A percentile compares a stretch with the other conserved stretches of the same genome.
Conservation (phyloP, 2,113 vertebrate genomes). For the Accipiter cooperii region DNA sequence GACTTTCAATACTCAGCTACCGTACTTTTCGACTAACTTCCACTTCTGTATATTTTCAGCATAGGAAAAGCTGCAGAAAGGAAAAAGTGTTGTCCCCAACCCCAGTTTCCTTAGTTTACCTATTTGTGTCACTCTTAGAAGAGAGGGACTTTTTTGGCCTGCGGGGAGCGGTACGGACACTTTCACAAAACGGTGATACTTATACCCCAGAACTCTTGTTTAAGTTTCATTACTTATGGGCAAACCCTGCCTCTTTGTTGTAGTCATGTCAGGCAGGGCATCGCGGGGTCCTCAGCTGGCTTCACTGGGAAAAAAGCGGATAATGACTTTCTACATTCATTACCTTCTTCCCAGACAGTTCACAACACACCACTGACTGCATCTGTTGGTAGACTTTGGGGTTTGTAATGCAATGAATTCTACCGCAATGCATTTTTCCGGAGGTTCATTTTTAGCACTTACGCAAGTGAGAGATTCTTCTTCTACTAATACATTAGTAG, state of each 20-base stretch:
- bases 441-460: background rate
- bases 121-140: background rate
- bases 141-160: background rate
- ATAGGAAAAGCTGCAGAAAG: background rate
- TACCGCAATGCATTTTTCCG: background rate
- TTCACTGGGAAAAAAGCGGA: background rate
- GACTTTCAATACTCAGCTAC: background rate
- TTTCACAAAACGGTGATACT: accelerated
- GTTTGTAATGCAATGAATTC: background rate
- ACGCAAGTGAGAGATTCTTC: background rate
- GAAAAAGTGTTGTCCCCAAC: background rate
- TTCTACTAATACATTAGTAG: background rate
- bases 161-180: background rate
- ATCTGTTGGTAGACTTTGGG: background rate
- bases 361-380: background rate
- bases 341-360: background rate
- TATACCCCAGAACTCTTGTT: background rate
- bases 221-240: background rate
- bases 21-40: background rate
- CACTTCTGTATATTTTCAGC: conserved; percentile 1
- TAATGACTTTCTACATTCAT: background rate
- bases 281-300: background rate
- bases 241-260: background rate
- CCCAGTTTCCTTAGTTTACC: background rate
- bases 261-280: background rate